Percentiles rank a stretch among this genome's conserved stretches.
These are phyloP conservation scores for Python bivittatus DNA, from an alignment of 2,113 vertebrate species.

Conservation along the genomic window DNA sequence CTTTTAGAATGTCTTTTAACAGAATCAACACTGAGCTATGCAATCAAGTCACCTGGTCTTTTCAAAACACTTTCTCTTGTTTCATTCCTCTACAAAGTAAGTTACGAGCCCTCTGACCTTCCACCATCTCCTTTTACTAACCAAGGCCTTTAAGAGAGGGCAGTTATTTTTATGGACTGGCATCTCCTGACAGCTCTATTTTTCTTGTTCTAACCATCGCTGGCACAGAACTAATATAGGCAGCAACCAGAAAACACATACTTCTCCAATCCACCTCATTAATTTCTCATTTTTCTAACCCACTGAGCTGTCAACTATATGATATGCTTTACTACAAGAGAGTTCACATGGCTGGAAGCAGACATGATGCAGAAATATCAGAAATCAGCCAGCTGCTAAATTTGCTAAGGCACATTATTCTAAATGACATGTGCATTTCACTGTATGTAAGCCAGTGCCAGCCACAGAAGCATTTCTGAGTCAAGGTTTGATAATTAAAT, in stretches of 20 bases:
- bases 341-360: slow-evolving; percentile 78
- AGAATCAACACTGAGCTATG: slow-evolving; percentile 7
- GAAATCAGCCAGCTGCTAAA: slow-evolving; percentile 70
- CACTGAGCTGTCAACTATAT: slow-evolving; percentile 81
- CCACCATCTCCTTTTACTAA: slow-evolving; percentile 69
- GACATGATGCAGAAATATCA: slow-evolving; percentile 68
- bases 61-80: slow-evolving; percentile 49
- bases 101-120: slow-evolving; percentile 75
- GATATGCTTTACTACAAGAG: slow-evolving; percentile 74
- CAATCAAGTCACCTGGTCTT: slow-evolving; percentile 14
- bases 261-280: slow-evolving; percentile 67
- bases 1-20: slow-evolving; percentile 5
- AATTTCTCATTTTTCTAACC: slow-evolving; percentile 77
- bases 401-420: slow-evolving; percentile 54
- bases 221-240: slow-evolving; percentile 76
- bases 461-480: slow-evolving; percentile 41
- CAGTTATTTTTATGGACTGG: slow-evolving; percentile 58
- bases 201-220: slow-evolving; percentile 65
- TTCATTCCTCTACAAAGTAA: slow-evolving; percentile 45
- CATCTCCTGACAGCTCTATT: slow-evolving; percentile 54
- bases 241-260: slow-evolving; percentile 73
- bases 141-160: slow-evolving; percentile 73
- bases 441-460: slow-evolving; percentile 34
- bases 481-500: slow-evolving; percentile 54
- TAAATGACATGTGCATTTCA: slow-evolving; percentile 5